Evolutionary conservation across 1,140 invertebrate genomes (phyloP), one percentile per base, ranked within the genome.

Genomic region (Eurytemora carolleeae): DNA sequence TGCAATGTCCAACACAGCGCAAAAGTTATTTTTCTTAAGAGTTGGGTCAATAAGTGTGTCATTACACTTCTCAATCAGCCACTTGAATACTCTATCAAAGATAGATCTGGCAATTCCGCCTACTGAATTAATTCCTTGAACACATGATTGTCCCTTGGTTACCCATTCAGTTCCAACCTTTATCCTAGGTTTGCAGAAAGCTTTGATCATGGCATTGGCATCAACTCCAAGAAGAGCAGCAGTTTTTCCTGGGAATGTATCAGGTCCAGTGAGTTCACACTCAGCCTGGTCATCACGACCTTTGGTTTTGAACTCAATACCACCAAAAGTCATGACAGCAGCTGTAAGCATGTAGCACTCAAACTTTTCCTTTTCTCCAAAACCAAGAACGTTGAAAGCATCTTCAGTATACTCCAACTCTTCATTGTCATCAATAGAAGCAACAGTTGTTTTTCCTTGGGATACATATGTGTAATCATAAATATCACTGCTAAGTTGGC

Each of bases 1-100:
- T 77, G 94, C 94, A 81, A 98, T 98, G 89, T 98, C 95, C 80
- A 98, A 82, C 77, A 98, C 95, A 89, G 95, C 88, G 76, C 96
- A 96, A 80, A 96, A 96, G 78, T 90, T 87, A 75, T 90, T 87
- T 75, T 91, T 85, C 79, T 95, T 95, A 73, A 92, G 87, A 76
- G 95, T 90, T 69, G 91, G 95, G 78, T n/a, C n/a, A n/a, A n/a
- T n/a, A n/a, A n/a, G n/a, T n/a, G n/a, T n/a, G n/a, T n/a, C n/a
- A n/a, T n/a, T 96, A 86, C 91, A 92, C 75, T 92, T 91, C 78
- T 87, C 92, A 68, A 97, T 92, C 70, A 97, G 77, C 85, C 85
- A 95, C 74, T 91, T 92, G 84, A 96, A 96, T 72, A 93, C 76
- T 75, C 91, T 84, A 79, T 95, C 88, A 77, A 95, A 97, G 76